These are phyloP conservation scores for Diachasmimorpha longicaudata DNA, from an alignment of 1,140 invertebrate species.

Conservation along the genomic window DNA sequence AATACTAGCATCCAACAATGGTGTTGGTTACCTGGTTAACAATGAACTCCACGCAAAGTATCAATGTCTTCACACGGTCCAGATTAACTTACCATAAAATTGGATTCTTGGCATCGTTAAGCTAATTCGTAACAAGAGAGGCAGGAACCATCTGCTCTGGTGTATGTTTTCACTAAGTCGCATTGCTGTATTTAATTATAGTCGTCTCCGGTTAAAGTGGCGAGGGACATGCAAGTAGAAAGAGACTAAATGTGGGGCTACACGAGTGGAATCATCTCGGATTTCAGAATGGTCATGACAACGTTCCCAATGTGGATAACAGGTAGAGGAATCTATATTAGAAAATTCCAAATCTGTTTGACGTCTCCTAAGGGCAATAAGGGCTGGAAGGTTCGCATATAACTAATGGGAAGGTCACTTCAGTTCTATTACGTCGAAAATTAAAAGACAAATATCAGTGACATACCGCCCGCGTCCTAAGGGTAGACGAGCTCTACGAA, in stretches of 20 bases:
- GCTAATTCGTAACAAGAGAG: slow-evolving; percentile 10
- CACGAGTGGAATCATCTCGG: slow-evolving; percentile 47
- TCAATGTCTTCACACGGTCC: not conserved
- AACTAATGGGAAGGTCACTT: too few relatives aligned
- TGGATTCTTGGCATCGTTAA: slow-evolving; percentile 13
- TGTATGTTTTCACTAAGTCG: slow-evolving; percentile 24
- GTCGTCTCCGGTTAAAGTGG: not conserved
- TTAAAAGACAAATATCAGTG: not conserved
- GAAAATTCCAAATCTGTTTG: not conserved
- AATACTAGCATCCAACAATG: not conserved
- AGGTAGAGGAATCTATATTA: not conserved
- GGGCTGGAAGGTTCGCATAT: too few relatives aligned
- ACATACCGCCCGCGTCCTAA: not conserved
- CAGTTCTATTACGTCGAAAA: not conserved
- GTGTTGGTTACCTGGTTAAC: not conserved
- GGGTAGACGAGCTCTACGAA: not conserved
- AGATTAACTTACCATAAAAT: not conserved
- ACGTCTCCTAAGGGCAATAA: too few relatives aligned
- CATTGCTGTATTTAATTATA: slow-evolving; percentile 12
- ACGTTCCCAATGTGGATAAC: slow-evolving; percentile 43
- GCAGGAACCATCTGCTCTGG: not conserved
- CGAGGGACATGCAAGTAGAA: not conserved
- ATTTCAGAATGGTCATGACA: slow-evolving; percentile 51
- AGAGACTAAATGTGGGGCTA: slow-evolving; percentile 34
- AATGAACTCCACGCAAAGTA: not conserved